A percentile compares a stretch with the other conserved stretches of the same genome.
phyloP scores from a whole-genome alignment of 1,140 invertebrate species.

The Meteorus sp. region DNA sequence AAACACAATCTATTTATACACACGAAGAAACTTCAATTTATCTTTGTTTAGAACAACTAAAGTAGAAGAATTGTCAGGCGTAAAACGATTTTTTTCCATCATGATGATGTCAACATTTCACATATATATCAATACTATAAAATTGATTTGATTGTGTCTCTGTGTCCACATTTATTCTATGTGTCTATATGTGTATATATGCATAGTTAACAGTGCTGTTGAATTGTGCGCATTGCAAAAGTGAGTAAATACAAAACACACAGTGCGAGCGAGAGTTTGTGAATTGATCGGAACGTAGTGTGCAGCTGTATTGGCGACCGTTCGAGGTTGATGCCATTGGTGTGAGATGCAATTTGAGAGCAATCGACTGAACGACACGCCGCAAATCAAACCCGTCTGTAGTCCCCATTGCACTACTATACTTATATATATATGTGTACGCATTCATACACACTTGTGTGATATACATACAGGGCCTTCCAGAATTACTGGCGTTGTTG shows the following conservation, averaged over 20 bases:
- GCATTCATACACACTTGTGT: too few species aligned
- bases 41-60: too few species aligned
- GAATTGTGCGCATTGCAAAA: background rate
- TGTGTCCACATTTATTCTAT: too few species aligned
- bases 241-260: background rate
- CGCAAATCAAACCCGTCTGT: conserved; percentile 53
- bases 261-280: background rate
- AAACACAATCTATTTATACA: too few species aligned
- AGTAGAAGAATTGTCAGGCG: too few species aligned
- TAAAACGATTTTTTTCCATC: too few species aligned
- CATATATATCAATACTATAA: background rate
- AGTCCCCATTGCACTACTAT: conserved; percentile 28
- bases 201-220: background rate
- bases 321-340: conserved; percentile 39
- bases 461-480: too few species aligned
- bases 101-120: too few species aligned
- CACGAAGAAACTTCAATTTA: too few species aligned
- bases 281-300: conserved; percentile 3
- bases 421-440: conserved; percentile 21
- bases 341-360: conserved; percentile 51
- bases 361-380: conserved; percentile 57
- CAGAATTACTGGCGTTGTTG: too few species aligned
- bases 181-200: too few species aligned
- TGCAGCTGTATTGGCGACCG: conserved; percentile 12
- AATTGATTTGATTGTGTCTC: background rate